Percentiles rank a stretch among this genome's conserved stretches.
Conservation (phyloP, 2,888 invertebrate genomes). For the Metallyticus violacea region DNA sequence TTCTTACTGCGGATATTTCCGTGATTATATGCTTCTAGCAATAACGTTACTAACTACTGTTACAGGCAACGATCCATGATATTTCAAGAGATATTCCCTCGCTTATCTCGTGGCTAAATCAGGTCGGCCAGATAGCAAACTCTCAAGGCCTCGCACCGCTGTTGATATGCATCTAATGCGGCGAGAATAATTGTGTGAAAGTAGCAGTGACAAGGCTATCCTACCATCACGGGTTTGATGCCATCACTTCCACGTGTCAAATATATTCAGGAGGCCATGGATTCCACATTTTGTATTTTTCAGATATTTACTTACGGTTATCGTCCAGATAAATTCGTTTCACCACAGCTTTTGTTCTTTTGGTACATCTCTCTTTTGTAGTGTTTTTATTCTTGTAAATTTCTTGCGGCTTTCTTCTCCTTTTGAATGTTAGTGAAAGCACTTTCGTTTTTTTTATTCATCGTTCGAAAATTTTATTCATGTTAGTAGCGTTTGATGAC, state of each 20-base stretch:
- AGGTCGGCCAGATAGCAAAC: neutral
- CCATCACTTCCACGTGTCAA: neutral
- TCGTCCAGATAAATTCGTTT: neutral
- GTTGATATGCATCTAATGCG: neutral
- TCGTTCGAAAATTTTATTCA: no score
- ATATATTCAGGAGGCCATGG: neutral
- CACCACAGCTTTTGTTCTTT: neutral
- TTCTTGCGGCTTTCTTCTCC: neutral
- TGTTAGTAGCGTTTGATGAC: no score
- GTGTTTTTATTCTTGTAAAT: neutral
- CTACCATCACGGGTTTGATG: neutral
- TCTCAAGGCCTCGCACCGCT: neutral
- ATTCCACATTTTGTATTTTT: neutral
- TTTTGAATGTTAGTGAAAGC: no score
- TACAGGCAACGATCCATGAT: no score
- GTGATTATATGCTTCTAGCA: no score
- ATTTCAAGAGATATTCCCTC: neutral
- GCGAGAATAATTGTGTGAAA: neutral
- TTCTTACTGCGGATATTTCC: no score
- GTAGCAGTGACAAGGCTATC: neutral
- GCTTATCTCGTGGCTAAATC: neutral
- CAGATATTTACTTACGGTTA: neutral
- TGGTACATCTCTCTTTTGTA: neutral
- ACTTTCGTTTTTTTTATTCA: no score
- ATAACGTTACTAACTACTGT: no score